A percentile compares a stretch with the other conserved stretches of the same genome.
phyloP scores from a whole-genome alignment of 1,140 invertebrate genomes.

The Hypothenemus hampei region DNA sequence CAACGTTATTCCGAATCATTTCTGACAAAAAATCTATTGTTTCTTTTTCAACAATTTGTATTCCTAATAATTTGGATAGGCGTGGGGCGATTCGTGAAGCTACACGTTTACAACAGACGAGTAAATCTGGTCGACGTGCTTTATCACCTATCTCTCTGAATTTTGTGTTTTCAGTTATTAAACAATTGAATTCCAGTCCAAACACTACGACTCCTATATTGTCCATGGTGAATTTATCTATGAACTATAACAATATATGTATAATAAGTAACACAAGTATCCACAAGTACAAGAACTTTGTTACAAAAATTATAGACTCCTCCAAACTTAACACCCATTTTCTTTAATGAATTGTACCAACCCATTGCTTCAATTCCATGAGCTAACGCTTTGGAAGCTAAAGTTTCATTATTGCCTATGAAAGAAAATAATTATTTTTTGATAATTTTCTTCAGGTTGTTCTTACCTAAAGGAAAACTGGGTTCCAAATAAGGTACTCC shows the following conservation, averaged over 20 bases:
- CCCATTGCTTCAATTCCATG: no score
- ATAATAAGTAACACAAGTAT: neutral
- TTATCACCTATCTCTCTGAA: slow-evolving; percentile 43
- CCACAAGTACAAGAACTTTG: no score
- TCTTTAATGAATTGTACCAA: no score
- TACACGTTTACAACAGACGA: neutral
- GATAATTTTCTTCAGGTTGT: no score
- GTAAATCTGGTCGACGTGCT: no score
- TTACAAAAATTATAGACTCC: no score
- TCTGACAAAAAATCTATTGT: slow-evolving; percentile 47
- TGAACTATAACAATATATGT: slow-evolving; percentile 3
- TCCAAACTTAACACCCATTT: no score
- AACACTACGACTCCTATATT: slow-evolving; percentile 59
- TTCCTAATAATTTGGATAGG: neutral
- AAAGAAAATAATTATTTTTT: no score
- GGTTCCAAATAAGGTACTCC: no score
- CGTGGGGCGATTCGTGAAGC: slow-evolving; percentile 1
- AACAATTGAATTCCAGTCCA: slow-evolving; percentile 56
- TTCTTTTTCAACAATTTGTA: slow-evolving; percentile 13
- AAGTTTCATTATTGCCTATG: no score
- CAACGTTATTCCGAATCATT: slow-evolving; percentile 45
- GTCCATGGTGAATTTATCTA: slow-evolving; percentile 56
- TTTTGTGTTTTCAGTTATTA: slow-evolving; percentile 50
- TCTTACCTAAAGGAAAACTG: no score
- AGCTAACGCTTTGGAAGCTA: no score